Base-by-base conservation (phyloP, 2,113 vertebrate species). In the Aythya baeri region DNA sequence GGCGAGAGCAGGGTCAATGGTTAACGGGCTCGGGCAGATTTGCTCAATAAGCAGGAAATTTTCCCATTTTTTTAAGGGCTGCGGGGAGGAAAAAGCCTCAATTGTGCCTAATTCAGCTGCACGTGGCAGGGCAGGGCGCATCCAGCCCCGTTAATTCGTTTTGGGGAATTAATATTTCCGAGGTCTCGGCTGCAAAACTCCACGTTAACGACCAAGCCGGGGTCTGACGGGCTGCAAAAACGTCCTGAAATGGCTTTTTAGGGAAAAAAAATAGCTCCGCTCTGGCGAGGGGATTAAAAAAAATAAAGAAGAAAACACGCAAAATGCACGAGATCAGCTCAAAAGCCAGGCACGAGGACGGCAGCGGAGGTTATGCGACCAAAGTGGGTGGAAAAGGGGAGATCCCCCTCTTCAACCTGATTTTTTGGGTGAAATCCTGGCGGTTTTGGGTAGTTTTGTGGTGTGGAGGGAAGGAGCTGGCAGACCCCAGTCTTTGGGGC, bases 401-500 rank as follows among this genome's bases (percentile, higher is more conserved):
- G 31, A 2, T 5, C 5, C 3, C 10, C 3, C 31, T 63, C 63
- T 36, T 65, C 6, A 20, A 15, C 14, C 22, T 5, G 5, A 1
- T 4, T 41, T 22, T 62, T 43, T 4, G 34, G 72, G 52, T 44
- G 70, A 52, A 82, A 67, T 66, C 50, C 4, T 13, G 9, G 54
- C 31, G 57, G 22, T 55, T 55, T 78, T 22, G 7, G 9, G 54
- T 44, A 57, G 22, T 55, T 55, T 78, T 38, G 7, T 38, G 26
- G 27, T 16, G 6, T 1, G 41, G 27, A 6, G 49, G 8, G 34
- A 18, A 3, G 26, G 41, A 26, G 10, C 5, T 4, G 18, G 46
- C 1, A 31, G 31, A 7, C 2, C 3, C 8, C 2, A 0, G 21
- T 13, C 32, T 50, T 61, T 17, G 25, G 7, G 21, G 21, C 9